Conservation (phyloP, 2,113 vertebrate species). For the Xenopus tropicalis region UCB_Xtro_10.0 CM004451.2:627001-627500, state of each 20-base stretch:
- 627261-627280: neutral
- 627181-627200: neutral
- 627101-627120: constrained; percentile 21
- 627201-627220: constrained; percentile 16
- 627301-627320: no score
- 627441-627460: no score
- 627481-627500: no score
- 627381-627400: neutral
- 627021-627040: no score
- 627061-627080: constrained; percentile 1
- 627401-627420: neutral
- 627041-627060: neutral
- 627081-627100: constrained; percentile 17
- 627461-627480: no score
- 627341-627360: no score
- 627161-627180: neutral
- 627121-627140: no score
- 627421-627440: neutral
- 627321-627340: no score
- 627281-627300: no score
- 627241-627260: constrained; percentile 10
- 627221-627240: constrained; percentile 13
- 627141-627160: neutral
- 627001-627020: no score
- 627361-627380: neutral